These are phyloP conservation scores for Sebastes trivittatus DNA, from an alignment of 2,797 vertebrate genomes.

Conservation along the genomic window DNA sequence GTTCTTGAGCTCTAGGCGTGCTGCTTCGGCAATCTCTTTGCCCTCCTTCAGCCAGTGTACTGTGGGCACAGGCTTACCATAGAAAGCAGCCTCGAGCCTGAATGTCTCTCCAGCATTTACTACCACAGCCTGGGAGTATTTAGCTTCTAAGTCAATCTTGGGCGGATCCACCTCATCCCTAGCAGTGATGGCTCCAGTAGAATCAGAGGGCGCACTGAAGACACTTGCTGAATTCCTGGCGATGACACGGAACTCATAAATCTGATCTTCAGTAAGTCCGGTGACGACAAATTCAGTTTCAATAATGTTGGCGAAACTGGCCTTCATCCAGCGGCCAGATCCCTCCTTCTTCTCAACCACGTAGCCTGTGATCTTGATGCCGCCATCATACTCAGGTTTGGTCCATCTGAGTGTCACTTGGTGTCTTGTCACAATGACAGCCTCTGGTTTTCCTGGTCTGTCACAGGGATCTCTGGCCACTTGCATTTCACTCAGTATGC, in stretches of 20 bases:
- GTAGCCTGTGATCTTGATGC: constrained; percentile 97
- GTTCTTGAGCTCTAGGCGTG: constrained; percentile 92
- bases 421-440: constrained; percentile 94
- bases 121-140: constrained; percentile 90
- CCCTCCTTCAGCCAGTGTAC: constrained; percentile 92
- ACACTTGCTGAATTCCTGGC: constrained; percentile 95
- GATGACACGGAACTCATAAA: constrained; percentile 97
- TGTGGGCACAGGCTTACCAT: constrained; percentile 93
- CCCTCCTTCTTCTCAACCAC: constrained; percentile 95
- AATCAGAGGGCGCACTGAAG: constrained; percentile 93
- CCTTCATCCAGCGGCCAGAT: constrained; percentile 98
- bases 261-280: constrained; percentile 91
- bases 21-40: constrained; percentile 87
- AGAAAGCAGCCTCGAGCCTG: constrained; percentile 89
- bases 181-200: constrained; percentile 94
- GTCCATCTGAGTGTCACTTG: constrained; percentile 95
- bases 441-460: constrained; percentile 94
- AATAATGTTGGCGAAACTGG: constrained; percentile 95
- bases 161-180: constrained; percentile 97
- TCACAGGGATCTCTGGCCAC: constrained; percentile 96
- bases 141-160: constrained; percentile 92
- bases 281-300: constrained; percentile 94
- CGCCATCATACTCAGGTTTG: constrained; percentile 93
- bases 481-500: constrained; percentile 92
- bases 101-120: constrained; percentile 94